A percentile compares a stretch with the other conserved stretches of the same genome.
These are phyloP conservation scores for Sebastes fasciatus DNA, from an alignment of 2,113 vertebrate genomes.

Conservation along the genomic window DNA sequence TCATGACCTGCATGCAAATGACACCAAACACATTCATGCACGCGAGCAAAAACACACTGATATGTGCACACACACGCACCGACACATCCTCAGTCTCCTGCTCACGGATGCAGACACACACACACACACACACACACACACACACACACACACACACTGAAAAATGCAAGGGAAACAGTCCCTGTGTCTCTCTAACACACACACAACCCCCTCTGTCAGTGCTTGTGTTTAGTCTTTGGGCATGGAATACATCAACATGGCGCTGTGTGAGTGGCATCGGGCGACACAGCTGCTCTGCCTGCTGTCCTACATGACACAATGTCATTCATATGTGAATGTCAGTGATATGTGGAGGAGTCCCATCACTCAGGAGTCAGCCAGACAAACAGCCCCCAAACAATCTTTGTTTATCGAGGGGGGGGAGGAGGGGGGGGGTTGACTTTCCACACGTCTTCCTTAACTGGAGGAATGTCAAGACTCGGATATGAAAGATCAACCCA, in stretches of 20 bases:
- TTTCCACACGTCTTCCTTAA: neutral
- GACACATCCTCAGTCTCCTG: slow-evolving; percentile 16
- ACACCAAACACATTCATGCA: slow-evolving; percentile 40
- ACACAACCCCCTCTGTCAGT: neutral
- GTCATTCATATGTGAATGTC: slow-evolving; percentile 43
- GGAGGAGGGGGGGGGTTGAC: too few relatives aligned
- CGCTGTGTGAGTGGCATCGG: slow-evolving; percentile 37
- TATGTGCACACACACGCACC: neutral
- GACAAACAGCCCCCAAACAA: slow-evolving; percentile 18
- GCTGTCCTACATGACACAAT: slow-evolving; percentile 53
- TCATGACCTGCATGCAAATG: slow-evolving; percentile 76
- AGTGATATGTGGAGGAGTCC: slow-evolving; percentile 5
- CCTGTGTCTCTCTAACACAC: neutral
- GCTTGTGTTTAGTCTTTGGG: slow-evolving; percentile 21
- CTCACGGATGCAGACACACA: neutral
- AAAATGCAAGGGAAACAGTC: neutral
- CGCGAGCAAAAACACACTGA: neutral
- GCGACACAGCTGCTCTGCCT: slow-evolving; percentile 52
- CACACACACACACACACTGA: neutral
- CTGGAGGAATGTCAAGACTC: neutral
- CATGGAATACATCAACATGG: slow-evolving; percentile 33
- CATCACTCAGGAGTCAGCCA: slow-evolving; percentile 32
- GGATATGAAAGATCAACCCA: neutral
- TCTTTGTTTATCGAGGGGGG: neutral
- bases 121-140: slow-evolving; percentile 10